A percentile compares a stretch with the other conserved stretches of the same genome.
Evolutionary conservation across 2,888 invertebrate species (phyloP).

Genomic region (Ferrisia virgata): DNA sequence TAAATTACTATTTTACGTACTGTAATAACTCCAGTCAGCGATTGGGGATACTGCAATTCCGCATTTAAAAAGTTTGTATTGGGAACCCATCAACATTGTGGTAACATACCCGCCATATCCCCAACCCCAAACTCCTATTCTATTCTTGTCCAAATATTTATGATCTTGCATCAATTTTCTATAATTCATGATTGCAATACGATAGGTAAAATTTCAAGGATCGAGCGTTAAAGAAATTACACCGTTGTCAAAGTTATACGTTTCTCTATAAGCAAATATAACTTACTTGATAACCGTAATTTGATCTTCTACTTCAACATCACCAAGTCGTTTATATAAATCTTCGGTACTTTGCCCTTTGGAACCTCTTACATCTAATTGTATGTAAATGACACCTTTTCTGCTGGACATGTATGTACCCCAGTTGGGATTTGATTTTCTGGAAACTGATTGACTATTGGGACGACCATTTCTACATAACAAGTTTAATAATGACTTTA

Average conservation of each 20-base stretch:
- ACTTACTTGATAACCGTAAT: slow-evolving; percentile 55
- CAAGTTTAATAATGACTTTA: neutral
- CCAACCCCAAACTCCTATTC: slow-evolving; percentile 81
- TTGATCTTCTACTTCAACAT: slow-evolving; percentile 65
- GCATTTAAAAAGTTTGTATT: slow-evolving; percentile 76
- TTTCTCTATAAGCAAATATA: too few species aligned
- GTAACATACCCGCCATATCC: slow-evolving; percentile 88
- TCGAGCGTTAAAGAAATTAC: too few species aligned
- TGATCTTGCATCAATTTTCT: slow-evolving; percentile 72
- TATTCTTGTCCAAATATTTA: slow-evolving; percentile 74
- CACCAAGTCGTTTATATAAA: slow-evolving; percentile 65
- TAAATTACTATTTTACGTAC: slow-evolving; percentile 47
- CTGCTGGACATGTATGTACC: slow-evolving; percentile 79
- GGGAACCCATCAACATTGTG: slow-evolving; percentile 73
- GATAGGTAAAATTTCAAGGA: neutral
- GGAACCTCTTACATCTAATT: slow-evolving; percentile 85
- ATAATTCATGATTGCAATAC: neutral
- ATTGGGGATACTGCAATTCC: slow-evolving; percentile 84
- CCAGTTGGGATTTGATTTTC: slow-evolving; percentile 76
- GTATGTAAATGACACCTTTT: slow-evolving; percentile 78
- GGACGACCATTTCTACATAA: slow-evolving; percentile 72
- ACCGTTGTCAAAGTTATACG: too few species aligned
- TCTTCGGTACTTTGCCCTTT: slow-evolving; percentile 80
- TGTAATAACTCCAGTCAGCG: slow-evolving; percentile 67
- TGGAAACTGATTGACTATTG: slow-evolving; percentile 79